Percentiles rank a stretch among this genome's conserved stretches.
These are phyloP conservation scores for Pavo muticus DNA, from an alignment of 2,113 vertebrate genomes.

Conservation along the genomic window DNA sequence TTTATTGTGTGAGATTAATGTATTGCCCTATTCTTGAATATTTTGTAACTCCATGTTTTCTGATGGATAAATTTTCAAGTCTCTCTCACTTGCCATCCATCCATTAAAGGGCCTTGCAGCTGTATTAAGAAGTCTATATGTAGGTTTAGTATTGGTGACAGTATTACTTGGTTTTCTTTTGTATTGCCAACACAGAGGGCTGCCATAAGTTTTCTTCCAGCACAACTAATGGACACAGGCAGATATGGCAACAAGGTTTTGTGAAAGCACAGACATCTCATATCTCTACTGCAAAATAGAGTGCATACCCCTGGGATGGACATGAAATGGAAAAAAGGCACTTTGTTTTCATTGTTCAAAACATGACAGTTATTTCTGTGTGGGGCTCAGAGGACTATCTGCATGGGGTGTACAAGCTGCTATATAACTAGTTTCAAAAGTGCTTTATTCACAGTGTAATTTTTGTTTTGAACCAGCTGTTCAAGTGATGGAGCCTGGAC, in stretches of 20 bases:
- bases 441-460: conserved; percentile 1
- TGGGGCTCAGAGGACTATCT: background rate
- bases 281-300: background rate
- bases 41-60: background rate
- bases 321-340: too few relatives aligned
- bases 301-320: background rate
- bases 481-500: conserved; percentile 19
- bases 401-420: background rate
- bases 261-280: background rate
- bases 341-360: background rate
- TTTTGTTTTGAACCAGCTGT: conserved; percentile 34
- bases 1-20: background rate
- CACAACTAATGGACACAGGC: background rate
- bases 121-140: background rate
- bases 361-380: background rate
- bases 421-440: background rate
- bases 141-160: background rate
- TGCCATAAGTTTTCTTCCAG: background rate
- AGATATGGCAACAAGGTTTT: background rate
- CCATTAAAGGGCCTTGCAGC: background rate
- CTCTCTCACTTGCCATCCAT: background rate
- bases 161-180: background rate
- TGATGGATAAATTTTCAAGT: background rate
- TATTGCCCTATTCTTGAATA: background rate
- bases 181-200: background rate